Percentiles rank a stretch among this genome's conserved stretches.
Evolutionary conservation across 1,140 invertebrate species (phyloP).

Genomic region (Heliconius eleuchia): DNA sequence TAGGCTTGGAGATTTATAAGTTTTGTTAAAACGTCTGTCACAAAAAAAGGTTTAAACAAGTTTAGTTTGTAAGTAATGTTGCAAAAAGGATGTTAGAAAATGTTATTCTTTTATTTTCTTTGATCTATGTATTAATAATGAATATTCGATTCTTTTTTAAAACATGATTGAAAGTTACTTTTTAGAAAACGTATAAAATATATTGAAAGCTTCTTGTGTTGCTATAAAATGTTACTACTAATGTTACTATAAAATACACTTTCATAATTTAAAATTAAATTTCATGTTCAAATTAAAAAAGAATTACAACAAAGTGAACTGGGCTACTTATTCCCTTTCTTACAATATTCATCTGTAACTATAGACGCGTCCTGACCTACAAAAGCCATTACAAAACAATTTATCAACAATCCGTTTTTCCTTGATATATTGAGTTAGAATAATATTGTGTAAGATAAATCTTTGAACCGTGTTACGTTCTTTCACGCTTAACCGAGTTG

Average conservation of each 20-base stretch:
- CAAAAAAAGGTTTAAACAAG: neutral
- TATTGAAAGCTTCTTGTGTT: too few species aligned
- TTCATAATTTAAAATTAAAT: too few species aligned
- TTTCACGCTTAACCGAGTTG: conserved; percentile 58
- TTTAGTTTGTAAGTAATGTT: neutral
- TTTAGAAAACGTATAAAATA: too few species aligned
- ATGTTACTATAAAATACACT: too few species aligned
- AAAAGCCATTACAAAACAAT: neutral
- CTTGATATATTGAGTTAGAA: conserved; percentile 8
- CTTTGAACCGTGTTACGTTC: conserved; percentile 59
- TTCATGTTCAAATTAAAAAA: too few species aligned
- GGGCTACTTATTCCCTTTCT: too few species aligned
- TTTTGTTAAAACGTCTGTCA: neutral
- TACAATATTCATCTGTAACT: neutral
- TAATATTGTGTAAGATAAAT: conserved; percentile 46
- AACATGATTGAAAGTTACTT: too few species aligned
- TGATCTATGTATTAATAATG: too few species aligned
- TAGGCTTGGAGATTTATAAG: conserved; percentile 1
- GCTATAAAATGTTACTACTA: too few species aligned
- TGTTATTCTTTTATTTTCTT: neutral
- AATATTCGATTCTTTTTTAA: too few species aligned
- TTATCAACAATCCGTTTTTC: conserved; percentile 25
- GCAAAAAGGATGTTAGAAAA: neutral
- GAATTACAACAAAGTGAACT: too few species aligned
- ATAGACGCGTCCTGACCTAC: conserved; percentile 1